phyloP scores from a whole-genome alignment of 2,797 vertebrate genomes.

The Podarcis siculus region DNA sequence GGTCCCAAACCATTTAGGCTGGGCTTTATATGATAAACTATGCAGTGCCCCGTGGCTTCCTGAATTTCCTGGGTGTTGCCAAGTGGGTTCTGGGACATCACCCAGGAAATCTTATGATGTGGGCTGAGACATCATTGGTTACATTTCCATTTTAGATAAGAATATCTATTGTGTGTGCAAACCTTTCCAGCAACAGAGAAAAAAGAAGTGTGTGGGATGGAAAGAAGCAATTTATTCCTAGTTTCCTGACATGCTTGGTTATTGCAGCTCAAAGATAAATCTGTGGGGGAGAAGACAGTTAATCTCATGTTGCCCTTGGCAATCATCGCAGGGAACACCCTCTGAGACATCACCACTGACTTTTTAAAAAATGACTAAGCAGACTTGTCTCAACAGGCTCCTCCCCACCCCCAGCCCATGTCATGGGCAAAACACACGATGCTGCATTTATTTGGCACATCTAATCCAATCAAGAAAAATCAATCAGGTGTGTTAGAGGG shows the following conservation, averaged over 20 bases:
- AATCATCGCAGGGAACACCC: conserved; percentile 24
- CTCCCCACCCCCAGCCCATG: not conserved
- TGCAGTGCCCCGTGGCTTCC: not conserved
- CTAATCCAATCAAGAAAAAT: conserved; percentile 1
- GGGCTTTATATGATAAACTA: not conserved
- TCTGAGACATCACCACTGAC: not conserved
- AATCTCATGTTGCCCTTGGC: not conserved
- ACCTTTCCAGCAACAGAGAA: not conserved
- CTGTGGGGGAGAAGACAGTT: not conserved
- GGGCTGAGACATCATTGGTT: not conserved
- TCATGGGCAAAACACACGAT: not conserved
- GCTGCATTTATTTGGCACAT: fast-evolving
- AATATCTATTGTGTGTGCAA: not conserved
- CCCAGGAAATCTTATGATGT: not conserved
- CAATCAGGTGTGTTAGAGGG: not conserved
- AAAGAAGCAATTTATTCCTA: not conserved
- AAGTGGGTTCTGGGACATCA: not conserved
- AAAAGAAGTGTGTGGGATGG: not conserved
- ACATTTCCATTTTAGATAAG: not conserved
- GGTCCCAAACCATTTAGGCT: not conserved
- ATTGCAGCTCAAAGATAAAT: not conserved
- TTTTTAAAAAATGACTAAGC: conserved; percentile 25
- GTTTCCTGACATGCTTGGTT: not conserved
- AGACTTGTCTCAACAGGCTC: not conserved
- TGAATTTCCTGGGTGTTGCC: not conserved